These are phyloP conservation scores for Helostoma temminkii DNA, from an alignment of 2,797 vertebrate species.

Conservation along the genomic window DNA sequence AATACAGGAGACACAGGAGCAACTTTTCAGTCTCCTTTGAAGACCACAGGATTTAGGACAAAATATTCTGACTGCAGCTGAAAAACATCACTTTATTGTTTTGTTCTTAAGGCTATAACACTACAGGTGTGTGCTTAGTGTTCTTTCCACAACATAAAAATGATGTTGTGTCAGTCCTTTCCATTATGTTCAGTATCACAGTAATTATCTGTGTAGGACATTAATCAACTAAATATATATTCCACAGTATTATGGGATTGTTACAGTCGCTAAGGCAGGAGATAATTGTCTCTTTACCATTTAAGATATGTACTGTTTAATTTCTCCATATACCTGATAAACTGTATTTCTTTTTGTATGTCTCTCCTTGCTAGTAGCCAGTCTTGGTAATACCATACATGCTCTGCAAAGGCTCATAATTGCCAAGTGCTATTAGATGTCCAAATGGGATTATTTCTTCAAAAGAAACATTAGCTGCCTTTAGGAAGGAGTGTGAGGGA, in stretches of 20 bases:
- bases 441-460: conserved; percentile 84
- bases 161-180: not conserved
- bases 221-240: not conserved
- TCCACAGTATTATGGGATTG: too few species aligned
- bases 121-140: not conserved
- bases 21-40: not conserved
- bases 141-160: not conserved
- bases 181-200: not conserved
- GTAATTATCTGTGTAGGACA: not conserved
- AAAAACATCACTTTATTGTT: not conserved
- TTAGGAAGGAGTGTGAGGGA: conserved; percentile 80
- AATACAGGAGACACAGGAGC: not conserved
- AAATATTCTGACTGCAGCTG: too few species aligned
- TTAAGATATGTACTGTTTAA: too few species aligned
- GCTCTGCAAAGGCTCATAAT: conserved; percentile 75
- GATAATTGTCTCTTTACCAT: too few species aligned
- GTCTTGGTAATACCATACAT: conserved; percentile 76
- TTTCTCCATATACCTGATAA: too few species aligned
- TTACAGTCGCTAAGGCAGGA: too few species aligned
- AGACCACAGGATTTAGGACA: not conserved
- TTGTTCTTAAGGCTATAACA: too few species aligned
- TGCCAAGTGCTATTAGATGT: conserved; percentile 74
- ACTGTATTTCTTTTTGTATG: too few species aligned
- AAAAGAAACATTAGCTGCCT: conserved; percentile 85
- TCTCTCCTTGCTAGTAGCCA: conserved; percentile 59